Percentiles rank a stretch among this genome's conserved stretches.
Conservation (phyloP, 2,797 vertebrate genomes). For the Lepilemur septentrionalis region DNA sequence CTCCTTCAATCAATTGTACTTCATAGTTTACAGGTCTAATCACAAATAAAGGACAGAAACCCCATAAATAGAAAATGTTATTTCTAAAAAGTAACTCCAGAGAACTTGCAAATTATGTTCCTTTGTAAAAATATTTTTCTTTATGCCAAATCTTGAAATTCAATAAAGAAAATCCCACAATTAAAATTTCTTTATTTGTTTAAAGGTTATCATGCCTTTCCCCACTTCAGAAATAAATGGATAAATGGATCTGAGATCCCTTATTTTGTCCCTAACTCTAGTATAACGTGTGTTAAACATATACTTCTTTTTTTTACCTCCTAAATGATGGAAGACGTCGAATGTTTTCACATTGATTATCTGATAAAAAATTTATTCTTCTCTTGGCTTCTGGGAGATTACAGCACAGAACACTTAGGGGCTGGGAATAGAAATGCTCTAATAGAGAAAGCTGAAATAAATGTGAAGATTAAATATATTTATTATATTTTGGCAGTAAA, state of each 20-base stretch:
- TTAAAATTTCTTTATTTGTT: background rate
- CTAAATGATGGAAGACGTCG: slow-evolving; percentile 93
- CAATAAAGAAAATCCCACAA: slow-evolving; percentile 38
- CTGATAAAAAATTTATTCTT: slow-evolving; percentile 86
- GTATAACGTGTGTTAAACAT: background rate
- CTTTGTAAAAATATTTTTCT: slow-evolving; percentile 38
- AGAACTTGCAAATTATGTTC: slow-evolving; percentile 22
- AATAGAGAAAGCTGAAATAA: slow-evolving; percentile 91
- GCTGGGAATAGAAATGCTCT: slow-evolving; percentile 95
- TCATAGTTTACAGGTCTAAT: background rate
- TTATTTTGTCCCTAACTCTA: slow-evolving; percentile 17
- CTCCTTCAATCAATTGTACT: background rate
- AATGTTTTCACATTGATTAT: slow-evolving; percentile 90
- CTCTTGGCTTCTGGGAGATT: slow-evolving; percentile 84
- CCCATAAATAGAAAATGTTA: background rate
- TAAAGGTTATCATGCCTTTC: background rate
- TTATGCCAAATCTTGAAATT: slow-evolving; percentile 31
- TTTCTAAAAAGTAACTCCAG: slow-evolving; percentile 27
- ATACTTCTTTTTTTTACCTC: slow-evolving; percentile 85
- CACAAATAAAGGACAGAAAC: background rate
- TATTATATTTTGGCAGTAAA: slow-evolving; percentile 28
- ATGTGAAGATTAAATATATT: slow-evolving; percentile 43
- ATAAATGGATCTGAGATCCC: background rate
- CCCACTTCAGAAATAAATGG: slow-evolving; percentile 29
- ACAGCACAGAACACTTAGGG: slow-evolving; percentile 95